Evolutionary conservation across 1,140 invertebrate species (phyloP).

Genomic region (Colletes latitarsis): DNA sequence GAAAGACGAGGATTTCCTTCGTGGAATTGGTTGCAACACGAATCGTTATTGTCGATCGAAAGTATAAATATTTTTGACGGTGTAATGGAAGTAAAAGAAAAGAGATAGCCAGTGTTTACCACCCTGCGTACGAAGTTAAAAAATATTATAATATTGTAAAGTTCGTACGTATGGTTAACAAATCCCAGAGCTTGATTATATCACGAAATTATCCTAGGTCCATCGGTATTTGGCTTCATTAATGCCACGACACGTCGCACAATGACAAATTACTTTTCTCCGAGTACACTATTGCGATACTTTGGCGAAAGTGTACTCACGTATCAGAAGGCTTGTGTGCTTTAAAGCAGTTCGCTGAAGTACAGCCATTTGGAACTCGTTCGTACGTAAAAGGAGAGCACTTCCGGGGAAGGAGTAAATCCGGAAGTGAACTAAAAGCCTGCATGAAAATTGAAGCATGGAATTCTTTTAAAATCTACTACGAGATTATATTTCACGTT

Average conservation of each 20-base stretch:
- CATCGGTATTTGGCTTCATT: not conserved
- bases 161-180: not conserved
- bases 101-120: too few relatives aligned
- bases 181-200: not conserved
- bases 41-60: too few relatives aligned
- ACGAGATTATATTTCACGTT: conserved; percentile 18
- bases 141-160: not conserved
- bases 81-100: too few relatives aligned
- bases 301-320: not conserved
- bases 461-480: conserved; percentile 32
- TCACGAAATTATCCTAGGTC: not conserved
- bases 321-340: conserved; percentile 21
- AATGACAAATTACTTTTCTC: conserved; percentile 30
- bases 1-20: not conserved
- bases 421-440: conserved; percentile 48
- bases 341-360: conserved; percentile 37
- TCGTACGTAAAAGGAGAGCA: conserved; percentile 37
- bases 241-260: not conserved
- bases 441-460: conserved; percentile 44
- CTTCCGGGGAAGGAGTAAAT: conserved; percentile 43
- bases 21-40: too few relatives aligned
- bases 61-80: too few relatives aligned
- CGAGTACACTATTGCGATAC: conserved; percentile 9
- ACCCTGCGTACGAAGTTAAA: too few relatives aligned
- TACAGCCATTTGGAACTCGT: conserved; percentile 45